phyloP scores from a whole-genome alignment of 2,113 vertebrate species.

The Acrocephalus arundinaceus region DNA sequence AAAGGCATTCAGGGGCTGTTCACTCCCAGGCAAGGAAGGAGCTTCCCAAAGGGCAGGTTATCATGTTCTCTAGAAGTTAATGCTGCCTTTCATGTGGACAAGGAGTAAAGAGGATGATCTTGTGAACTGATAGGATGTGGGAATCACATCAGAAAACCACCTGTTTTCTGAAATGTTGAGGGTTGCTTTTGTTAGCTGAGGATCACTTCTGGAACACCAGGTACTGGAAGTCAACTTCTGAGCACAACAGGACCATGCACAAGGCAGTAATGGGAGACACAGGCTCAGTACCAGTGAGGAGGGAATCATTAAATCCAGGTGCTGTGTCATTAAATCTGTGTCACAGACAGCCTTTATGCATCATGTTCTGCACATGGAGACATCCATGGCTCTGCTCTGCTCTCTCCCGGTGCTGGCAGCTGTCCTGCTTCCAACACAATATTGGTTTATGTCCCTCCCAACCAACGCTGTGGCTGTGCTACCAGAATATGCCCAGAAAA shows the following conservation, averaged over 20 bases:
- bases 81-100: background rate
- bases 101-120: background rate
- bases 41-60: background rate
- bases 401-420: background rate
- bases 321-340: background rate
- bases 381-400: background rate
- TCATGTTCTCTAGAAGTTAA: background rate
- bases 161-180: background rate
- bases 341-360: background rate
- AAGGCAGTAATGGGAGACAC: background rate
- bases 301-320: background rate
- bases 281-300: background rate
- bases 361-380: background rate
- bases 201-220: background rate
- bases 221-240: background rate
- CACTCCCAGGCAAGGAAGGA: background rate
- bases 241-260: background rate
- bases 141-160: background rate
- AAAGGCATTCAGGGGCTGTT: background rate
- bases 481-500: background rate
- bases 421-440: background rate
- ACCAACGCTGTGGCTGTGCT: background rate
- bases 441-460: background rate
- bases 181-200: background rate
- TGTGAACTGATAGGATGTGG: background rate